Evolutionary conservation across 2,113 vertebrate species (phyloP), one percentile per base, ranked within the genome.

Genomic region (Mus musculus): DNA sequence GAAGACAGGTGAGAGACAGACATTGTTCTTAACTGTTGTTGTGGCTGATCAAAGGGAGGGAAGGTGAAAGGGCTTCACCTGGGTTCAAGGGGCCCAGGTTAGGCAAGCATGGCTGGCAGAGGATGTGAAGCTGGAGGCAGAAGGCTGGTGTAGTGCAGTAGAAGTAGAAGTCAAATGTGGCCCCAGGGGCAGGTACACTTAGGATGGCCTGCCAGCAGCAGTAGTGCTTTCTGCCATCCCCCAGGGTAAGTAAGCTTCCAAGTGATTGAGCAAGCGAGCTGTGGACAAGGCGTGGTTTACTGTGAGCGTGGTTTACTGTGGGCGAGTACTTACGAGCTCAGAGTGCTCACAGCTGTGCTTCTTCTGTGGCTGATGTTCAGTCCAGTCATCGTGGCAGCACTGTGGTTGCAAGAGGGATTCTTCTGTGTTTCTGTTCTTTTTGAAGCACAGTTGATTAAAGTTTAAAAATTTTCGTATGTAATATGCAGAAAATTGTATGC

Each of bases 401-500:
- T 80, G 77, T 9, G 11, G 4, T 22, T 36, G 30, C 77, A 56
- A 10, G 30, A 20, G 36, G 16, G 77, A 46, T 46, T 73, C 81
- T 77, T 71, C 5, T 2, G 9, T 80, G 17, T 46, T 11, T 80
- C 72, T 94, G 88, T 90, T 73, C 36, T 59, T 94, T 93, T 82
- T 52, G 77, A 84, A 95, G 49, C 24, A n/a, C 8, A 91, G 10
- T 91, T 95, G 49, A 67, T 85, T n/a, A 73, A 90, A 20, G 22
- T 75, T 96, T 91, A 77, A 46, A 92, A 80, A 59, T 80, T 42
- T 7, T 67, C 30, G 95, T 42, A 89, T 61, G 16, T 59, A 73
- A 61, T 12, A 80, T 90, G 46, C 13, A 90, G 52, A 82, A 94
- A 85, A 19, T 88, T 96, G n/a, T 30, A 84, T 95, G 42, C 24